A percentile compares a stretch with the other conserved stretches of the same genome.
Evolutionary conservation across 2,888 invertebrate species (phyloP).

Genomic region (Harpalus rubripes): DNA sequence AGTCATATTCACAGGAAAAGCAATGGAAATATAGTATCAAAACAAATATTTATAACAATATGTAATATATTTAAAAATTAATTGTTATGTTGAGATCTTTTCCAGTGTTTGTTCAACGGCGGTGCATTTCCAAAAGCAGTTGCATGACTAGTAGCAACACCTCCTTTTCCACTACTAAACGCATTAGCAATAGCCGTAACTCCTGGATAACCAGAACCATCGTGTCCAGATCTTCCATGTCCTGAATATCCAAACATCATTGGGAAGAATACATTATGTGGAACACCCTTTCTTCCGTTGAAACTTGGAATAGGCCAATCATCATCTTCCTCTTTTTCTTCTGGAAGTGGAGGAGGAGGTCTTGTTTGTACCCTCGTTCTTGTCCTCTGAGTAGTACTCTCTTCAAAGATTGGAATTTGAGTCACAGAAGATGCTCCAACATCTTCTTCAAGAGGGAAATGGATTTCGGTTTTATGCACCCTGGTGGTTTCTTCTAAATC

Average conservation of each 20-base stretch:
- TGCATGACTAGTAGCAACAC: constrained; percentile 86
- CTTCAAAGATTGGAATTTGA: constrained; percentile 26
- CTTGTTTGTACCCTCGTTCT: constrained; percentile 50
- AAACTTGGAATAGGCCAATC: constrained; percentile 71
- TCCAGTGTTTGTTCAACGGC: constrained; percentile 72
- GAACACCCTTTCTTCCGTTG: constrained; percentile 75
- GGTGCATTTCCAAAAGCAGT: constrained; percentile 84
- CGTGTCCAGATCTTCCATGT: constrained; percentile 73
- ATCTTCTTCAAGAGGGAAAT: constrained; percentile 33
- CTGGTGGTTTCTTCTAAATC: constrained; percentile 35
- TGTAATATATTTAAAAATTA: constrained; percentile 1
- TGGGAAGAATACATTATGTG: constrained; percentile 83
- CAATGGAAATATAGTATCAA: constrained; percentile 10
- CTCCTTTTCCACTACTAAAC: constrained; percentile 85
- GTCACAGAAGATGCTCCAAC: not conserved
- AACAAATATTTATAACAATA: constrained; percentile 14
- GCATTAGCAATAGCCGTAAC: constrained; percentile 87
- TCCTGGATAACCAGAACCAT: constrained; percentile 78
- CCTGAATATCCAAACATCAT: constrained; percentile 80
- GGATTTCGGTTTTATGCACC: not conserved
- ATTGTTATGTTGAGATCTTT: constrained; percentile 42
- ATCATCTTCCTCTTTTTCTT: constrained; percentile 78
- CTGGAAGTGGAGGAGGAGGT: constrained; percentile 73
- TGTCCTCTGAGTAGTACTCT: constrained; percentile 26
- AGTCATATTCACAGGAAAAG: not conserved